phyloP scores from a whole-genome alignment of 2,888 invertebrate species.

The Calliphora vomitoria region DNA sequence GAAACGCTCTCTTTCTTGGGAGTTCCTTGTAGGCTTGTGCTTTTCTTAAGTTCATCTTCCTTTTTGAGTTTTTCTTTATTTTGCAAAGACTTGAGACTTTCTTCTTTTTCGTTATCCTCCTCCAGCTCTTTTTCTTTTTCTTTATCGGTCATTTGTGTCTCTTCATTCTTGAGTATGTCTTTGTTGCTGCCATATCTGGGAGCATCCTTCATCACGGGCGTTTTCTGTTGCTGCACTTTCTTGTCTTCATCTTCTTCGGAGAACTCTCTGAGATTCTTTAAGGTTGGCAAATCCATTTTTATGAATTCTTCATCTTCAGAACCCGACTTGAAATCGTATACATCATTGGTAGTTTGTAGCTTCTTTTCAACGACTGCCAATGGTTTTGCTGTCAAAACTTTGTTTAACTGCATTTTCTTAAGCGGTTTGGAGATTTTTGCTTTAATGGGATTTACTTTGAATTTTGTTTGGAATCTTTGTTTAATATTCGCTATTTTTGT shows the following conservation, averaged over 20 bases:
- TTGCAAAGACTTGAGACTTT: constrained; percentile 42
- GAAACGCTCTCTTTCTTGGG: constrained; percentile 30
- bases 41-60: constrained; percentile 43
- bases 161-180: constrained; percentile 29
- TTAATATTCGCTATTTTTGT: constrained; percentile 69
- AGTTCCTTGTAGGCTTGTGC: neutral
- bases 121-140: constrained; percentile 2
- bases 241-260: constrained; percentile 81
- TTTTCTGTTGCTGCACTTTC: constrained; percentile 39
- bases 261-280: constrained; percentile 82
- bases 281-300: constrained; percentile 83
- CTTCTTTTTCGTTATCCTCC: constrained; percentile 24
- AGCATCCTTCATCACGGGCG: constrained; percentile 25
- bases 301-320: constrained; percentile 84
- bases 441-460: constrained; percentile 68
- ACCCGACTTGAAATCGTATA: constrained; percentile 84
- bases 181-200: constrained; percentile 49
- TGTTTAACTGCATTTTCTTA: constrained; percentile 63
- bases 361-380: constrained; percentile 48
- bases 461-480: constrained; percentile 74
- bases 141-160: neutral
- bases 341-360: constrained; percentile 73
- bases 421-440: constrained; percentile 57
- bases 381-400: constrained; percentile 57
- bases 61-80: constrained; percentile 35